Percentiles rank a stretch among this genome's conserved stretches.
These are phyloP conservation scores for Lindbergichthys nudifrons DNA, from an alignment of 2,797 vertebrate species.

Conservation along the genomic window DNA sequence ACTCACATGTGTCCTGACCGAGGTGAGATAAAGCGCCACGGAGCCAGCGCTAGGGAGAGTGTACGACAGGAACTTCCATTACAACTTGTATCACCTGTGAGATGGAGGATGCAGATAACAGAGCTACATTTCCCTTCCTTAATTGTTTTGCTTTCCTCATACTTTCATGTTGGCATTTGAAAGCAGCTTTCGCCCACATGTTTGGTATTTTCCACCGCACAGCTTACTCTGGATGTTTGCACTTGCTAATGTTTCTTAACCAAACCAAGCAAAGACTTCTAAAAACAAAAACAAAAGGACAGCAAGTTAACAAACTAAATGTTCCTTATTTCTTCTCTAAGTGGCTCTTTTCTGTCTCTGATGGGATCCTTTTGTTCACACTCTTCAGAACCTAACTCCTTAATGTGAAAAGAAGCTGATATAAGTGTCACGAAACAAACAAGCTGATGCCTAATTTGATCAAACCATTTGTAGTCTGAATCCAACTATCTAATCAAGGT, in stretches of 20 bases:
- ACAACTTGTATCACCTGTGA: slow-evolving; percentile 58
- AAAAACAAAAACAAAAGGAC: slow-evolving; percentile 21
- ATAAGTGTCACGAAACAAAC: slow-evolving; percentile 52
- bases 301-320: slow-evolving; percentile 35
- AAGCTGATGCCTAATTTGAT: slow-evolving; percentile 46
- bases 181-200: slow-evolving; percentile 14
- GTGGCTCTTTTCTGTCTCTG: slow-evolving; percentile 23
- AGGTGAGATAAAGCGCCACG: slow-evolving; percentile 55
- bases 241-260: slow-evolving; percentile 13
- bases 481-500: slow-evolving; percentile 37
- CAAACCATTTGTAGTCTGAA: slow-evolving; percentile 36
- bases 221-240: slow-evolving; percentile 4
- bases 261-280: slow-evolving; percentile 16
- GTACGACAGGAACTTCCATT: slow-evolving; percentile 61
- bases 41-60: slow-evolving; percentile 26
- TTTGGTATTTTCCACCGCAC: not conserved
- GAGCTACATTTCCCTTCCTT: slow-evolving; percentile 34
- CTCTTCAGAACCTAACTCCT: slow-evolving; percentile 32
- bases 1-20: slow-evolving; percentile 60
- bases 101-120: slow-evolving; percentile 51
- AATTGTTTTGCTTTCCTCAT: slow-evolving; percentile 45
- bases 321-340: slow-evolving; percentile 48
- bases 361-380: slow-evolving; percentile 47
- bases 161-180: slow-evolving; percentile 47
- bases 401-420: slow-evolving; percentile 50